Evolutionary conservation across 2,797 vertebrate genomes (phyloP).

Genomic region (Thamnophis elegans): DNA sequence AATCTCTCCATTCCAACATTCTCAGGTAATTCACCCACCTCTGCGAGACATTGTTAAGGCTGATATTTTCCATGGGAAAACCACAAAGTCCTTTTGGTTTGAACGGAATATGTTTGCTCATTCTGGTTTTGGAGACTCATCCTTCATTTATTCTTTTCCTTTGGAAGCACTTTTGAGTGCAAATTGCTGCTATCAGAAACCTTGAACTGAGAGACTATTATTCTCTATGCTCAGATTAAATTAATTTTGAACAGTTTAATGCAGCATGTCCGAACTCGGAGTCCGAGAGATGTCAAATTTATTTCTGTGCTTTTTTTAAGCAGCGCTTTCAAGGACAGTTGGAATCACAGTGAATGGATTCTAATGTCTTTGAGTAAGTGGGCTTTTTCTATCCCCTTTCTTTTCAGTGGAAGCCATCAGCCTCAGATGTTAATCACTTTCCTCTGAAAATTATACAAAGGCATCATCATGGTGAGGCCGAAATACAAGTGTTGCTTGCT

Average conservation of each 20-base stretch:
- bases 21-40: neutral
- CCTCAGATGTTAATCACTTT: conserved; percentile 72
- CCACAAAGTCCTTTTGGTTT: conserved; percentile 68
- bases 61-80: conserved; percentile 67
- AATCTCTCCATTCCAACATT: conserved; percentile 29
- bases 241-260: conserved; percentile 86
- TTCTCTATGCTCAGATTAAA: conserved; percentile 83
- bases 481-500: conserved; percentile 55
- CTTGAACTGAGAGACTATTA: conserved; percentile 83
- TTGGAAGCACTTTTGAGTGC: conserved; percentile 80
- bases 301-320: conserved; percentile 83
- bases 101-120: conserved; percentile 74
- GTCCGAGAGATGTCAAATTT: conserved; percentile 82
- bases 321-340: conserved; percentile 79
- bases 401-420: conserved; percentile 73
- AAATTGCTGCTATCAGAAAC: conserved; percentile 81
- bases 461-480: conserved; percentile 49
- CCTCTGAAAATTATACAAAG: conserved; percentile 63
- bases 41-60: conserved; percentile 39
- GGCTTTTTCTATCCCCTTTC: conserved; percentile 43
- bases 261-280: conserved; percentile 79
- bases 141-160: conserved; percentile 82
- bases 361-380: conserved; percentile 74
- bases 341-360: conserved; percentile 76
- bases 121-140: conserved; percentile 74